Conservation (phyloP, 2,113 vertebrate genomes). For the Neoarius graeffei region DNA sequence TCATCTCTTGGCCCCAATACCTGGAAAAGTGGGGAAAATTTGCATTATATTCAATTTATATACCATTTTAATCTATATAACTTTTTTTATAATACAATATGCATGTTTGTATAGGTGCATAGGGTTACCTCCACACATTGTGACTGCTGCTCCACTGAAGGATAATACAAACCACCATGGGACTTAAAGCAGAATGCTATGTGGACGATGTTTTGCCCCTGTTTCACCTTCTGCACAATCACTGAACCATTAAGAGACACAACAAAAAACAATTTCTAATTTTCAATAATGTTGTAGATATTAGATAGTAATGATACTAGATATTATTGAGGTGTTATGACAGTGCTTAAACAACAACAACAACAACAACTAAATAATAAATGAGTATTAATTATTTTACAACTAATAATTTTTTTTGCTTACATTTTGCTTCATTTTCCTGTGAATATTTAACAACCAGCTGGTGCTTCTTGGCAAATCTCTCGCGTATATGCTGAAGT, state of each 20-base stretch:
- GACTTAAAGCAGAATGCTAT: background rate
- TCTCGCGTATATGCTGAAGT: background rate
- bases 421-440: background rate
- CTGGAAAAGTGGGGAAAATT: background rate
- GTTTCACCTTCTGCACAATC: background rate
- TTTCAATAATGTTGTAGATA: background rate
- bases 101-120: background rate
- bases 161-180: background rate
- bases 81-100: background rate
- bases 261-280: background rate
- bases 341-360: too few species aligned
- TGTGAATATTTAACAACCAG: background rate
- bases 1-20: background rate
- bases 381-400: background rate
- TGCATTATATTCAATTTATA: background rate
- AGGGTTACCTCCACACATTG: background rate
- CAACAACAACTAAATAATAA: background rate
- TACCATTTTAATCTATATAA: background rate
- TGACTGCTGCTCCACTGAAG: background rate
- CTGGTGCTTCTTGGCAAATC: too few species aligned
- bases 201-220: background rate
- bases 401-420: background rate
- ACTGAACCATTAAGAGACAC: slow-evolving; percentile 2
- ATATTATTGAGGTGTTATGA: background rate
- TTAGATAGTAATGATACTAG: background rate